Percentiles rank a stretch among this genome's conserved stretches.
Conservation (phyloP, 2,888 invertebrate genomes). For the Reticulitermes lucifugus region DNA sequence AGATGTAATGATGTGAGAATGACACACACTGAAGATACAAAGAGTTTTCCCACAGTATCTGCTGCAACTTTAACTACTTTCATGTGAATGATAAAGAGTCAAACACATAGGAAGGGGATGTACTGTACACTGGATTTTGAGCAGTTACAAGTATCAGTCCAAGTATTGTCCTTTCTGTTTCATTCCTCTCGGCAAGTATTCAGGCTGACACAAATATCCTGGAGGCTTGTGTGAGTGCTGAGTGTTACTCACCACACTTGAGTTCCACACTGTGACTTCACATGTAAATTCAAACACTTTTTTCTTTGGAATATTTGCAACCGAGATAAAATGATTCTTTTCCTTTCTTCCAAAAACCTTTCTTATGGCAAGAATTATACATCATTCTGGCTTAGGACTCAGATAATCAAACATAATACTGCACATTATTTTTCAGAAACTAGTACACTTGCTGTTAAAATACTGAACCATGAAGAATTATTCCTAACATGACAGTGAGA, state of each 20-base stretch:
- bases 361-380: conserved; percentile 40
- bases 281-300: conserved; percentile 30
- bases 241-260: conserved; percentile 31
- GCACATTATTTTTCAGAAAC: conserved; percentile 35
- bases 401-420: conserved; percentile 45
- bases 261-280: conserved; percentile 39
- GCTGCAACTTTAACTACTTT: conserved; percentile 48
- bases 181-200: neutral
- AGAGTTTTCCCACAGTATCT: conserved; percentile 46
- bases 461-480: conserved; percentile 17
- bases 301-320: conserved; percentile 23
- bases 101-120: conserved; percentile 43
- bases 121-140: conserved; percentile 48
- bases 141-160: conserved; percentile 49
- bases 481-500: conserved; percentile 31
- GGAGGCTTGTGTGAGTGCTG: conserved; percentile 40
- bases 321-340: conserved; percentile 22
- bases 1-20: conserved; percentile 30
- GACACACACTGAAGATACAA: conserved; percentile 30
- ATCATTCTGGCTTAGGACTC: conserved; percentile 41
- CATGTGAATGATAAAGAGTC: conserved; percentile 46
- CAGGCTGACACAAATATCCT: conserved; percentile 33
- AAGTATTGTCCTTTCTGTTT: conserved; percentile 36
- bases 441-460: conserved; percentile 33
- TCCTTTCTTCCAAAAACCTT: conserved; percentile 33